Percentiles rank a stretch among this genome's conserved stretches.
phyloP scores from a whole-genome alignment of 2,888 invertebrate genomes.

The Thera obeliscata region DNA sequence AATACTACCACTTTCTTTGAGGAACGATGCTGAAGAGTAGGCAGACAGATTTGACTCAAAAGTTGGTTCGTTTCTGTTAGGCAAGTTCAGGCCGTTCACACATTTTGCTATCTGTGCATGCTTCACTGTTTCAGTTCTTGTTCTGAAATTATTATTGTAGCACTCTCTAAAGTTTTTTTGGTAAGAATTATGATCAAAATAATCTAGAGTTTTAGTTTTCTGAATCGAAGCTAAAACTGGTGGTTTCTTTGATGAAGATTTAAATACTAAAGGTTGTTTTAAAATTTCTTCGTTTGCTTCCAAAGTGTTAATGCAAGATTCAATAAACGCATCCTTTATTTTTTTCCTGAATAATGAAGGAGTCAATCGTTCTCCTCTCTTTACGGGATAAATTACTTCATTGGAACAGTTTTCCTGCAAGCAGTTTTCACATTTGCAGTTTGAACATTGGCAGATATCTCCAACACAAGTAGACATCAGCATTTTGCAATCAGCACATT shows the following conservation, averaged over 20 bases:
- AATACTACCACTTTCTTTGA: conserved; percentile 25
- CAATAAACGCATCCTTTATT: conserved; percentile 20
- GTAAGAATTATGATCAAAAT: background rate
- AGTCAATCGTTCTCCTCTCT: conserved; percentile 27
- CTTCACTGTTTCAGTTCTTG: conserved; percentile 14
- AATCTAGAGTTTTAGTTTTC: background rate
- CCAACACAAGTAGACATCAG: conserved; percentile 17
- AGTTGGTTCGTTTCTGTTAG: conserved; percentile 7
- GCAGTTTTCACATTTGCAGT: conserved; percentile 18
- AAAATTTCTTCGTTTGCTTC: conserved; percentile 22
- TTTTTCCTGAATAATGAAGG: conserved; percentile 20
- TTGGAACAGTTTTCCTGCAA: conserved; percentile 10
- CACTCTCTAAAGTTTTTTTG: conserved; percentile 3
- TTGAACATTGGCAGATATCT: conserved; percentile 13
- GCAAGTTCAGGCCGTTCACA: conserved; percentile 14
- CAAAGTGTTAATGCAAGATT: conserved; percentile 23
- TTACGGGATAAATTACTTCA: conserved; percentile 28
- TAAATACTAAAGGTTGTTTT: conserved; percentile 4
- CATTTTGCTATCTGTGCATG: conserved; percentile 8
- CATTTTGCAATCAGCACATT: conserved; percentile 39
- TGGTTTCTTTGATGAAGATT: conserved; percentile 9
- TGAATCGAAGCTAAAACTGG: conserved; percentile 6
- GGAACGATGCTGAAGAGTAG: conserved; percentile 31
- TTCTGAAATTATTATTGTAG: background rate
- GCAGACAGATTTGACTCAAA: conserved; percentile 28